A percentile compares a stretch with the other conserved stretches of the same genome.
These are phyloP conservation scores for Parthenolecanium corni DNA, from an alignment of 2,888 invertebrate species.

Conservation along the genomic window DNA sequence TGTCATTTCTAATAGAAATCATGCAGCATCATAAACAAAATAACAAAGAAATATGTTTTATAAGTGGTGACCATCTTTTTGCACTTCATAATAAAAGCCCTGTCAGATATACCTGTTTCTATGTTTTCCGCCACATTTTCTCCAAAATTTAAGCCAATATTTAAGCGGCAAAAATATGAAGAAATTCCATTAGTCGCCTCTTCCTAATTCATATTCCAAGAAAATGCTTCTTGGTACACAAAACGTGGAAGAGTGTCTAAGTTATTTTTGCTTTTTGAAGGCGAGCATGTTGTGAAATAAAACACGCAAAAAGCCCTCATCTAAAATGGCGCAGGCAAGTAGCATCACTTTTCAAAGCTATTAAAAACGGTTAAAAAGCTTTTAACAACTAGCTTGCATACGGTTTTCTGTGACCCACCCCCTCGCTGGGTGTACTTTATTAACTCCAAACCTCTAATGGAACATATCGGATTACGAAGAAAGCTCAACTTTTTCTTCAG, in stretches of 20 bases:
- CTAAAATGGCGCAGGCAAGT: conserved; percentile 5
- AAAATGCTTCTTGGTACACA: too few relatives aligned
- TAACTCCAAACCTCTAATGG: conserved; percentile 9
- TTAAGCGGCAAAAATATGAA: conserved; percentile 12
- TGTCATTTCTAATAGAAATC: too few relatives aligned
- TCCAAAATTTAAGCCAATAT: conserved; percentile 5
- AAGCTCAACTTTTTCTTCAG: neutral
- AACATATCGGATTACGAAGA: conserved; percentile 18
- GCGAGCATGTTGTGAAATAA: conserved; percentile 1
- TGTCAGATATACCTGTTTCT: neutral
- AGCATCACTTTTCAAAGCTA: conserved; percentile 23
- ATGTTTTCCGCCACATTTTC: neutral
- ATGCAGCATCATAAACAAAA: too few relatives aligned
- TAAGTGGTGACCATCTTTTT: too few relatives aligned
- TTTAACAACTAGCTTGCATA: conserved; percentile 20
- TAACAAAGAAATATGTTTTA: too few relatives aligned
- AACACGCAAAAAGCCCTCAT: conserved; percentile 17
- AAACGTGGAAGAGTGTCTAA: neutral
- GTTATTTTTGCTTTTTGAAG: conserved; percentile 2
- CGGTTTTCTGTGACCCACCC: neutral
- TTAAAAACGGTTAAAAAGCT: conserved; percentile 19
- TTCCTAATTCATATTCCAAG: too few relatives aligned
- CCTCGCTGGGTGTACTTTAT: neutral
- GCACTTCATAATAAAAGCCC: too few relatives aligned
- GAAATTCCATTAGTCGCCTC: conserved; percentile 17